Base-by-base conservation (phyloP, 2,888 invertebrate genomes). In the Tinea trinotella region DNA sequence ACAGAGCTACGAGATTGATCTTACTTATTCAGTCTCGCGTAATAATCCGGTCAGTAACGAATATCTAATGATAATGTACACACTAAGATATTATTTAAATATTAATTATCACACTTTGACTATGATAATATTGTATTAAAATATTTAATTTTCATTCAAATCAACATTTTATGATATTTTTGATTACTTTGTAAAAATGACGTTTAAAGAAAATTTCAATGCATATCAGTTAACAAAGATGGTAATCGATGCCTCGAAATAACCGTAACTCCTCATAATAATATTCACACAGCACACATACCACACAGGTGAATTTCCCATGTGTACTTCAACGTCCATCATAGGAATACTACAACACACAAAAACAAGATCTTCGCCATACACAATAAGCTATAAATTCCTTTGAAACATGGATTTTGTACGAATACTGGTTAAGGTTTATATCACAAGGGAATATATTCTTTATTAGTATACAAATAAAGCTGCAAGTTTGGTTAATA, bases 221-320 rank as follows among this genome's bases (percentile, higher is more conserved):
- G n/a, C n/a, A n/a, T n/a, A n/a, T n/a, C n/a, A n/a, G n/a, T n/a
- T n/a, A n/a, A 30, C 2, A 30, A 30, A 30, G 4, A 30, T 30
- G 7, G 9, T 30, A n/a, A n/a, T n/a, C n/a, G n/a, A 12, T 3
- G 17, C 19, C 24, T 10, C 12, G 50, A 12, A 24, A 9, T 50
- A 50, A 50, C 50, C 50, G 50, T 50, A 50, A 3, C 24, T 24
- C 40, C 46, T 40, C 50, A 24, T 50, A 48, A 48, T 48, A 18
- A 5, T 40, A 48, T 48, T 19, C 48, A 4, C 19, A 48, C 18
- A 48, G 3, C 24, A 50, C 24, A 50, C 50, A 50, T 49, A 13
- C 50, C 50, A 50, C 19, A 46, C 46, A 46, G 46, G 46, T 46
- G 46, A 46, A 19, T 10, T 18, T 46, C 9, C 19, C 10, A 44